Evolutionary conservation across 2,888 invertebrate species (phyloP).

Genomic region (Exocentrus adspersus): DNA sequence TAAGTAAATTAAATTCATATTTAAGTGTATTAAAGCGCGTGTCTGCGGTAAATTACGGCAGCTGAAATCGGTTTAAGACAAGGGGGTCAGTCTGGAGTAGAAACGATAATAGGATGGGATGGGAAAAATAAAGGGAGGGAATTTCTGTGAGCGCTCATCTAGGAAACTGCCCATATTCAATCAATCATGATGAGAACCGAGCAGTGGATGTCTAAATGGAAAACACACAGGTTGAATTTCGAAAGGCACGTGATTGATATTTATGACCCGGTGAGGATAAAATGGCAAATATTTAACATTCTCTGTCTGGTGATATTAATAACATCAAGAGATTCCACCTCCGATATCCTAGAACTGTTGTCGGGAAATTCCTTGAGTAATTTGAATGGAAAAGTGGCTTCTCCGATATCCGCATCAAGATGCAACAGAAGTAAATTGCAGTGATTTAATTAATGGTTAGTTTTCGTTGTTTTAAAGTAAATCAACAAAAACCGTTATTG

Average conservation of each 20-base stretch:
- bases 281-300: conserved; percentile 19
- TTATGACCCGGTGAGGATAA: conserved; percentile 35
- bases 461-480: no score
- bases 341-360: background rate
- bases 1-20: no score
- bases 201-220: conserved; percentile 30
- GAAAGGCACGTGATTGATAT: conserved; percentile 39
- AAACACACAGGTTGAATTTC: conserved; percentile 41
- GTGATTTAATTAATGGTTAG: no score
- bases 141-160: conserved; percentile 23
- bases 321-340: background rate
- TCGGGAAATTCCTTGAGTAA: background rate
- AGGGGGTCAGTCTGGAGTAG: conserved; percentile 25
- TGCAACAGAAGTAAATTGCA: no score
- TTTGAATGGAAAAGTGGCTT: background rate
- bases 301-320: conserved; percentile 6
- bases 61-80: conserved; percentile 10
- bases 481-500: no score
- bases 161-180: conserved; percentile 31
- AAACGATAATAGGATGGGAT: conserved; percentile 35
- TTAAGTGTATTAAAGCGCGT: conserved; percentile 37
- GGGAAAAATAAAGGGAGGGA: conserved; percentile 35
- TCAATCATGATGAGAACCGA: conserved; percentile 41
- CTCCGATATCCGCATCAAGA: no score
- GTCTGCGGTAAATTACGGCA: conserved; percentile 29